Evolutionary conservation across 2,797 vertebrate genomes (phyloP).

Genomic region (Threskiornis aethiopicus): DNA sequence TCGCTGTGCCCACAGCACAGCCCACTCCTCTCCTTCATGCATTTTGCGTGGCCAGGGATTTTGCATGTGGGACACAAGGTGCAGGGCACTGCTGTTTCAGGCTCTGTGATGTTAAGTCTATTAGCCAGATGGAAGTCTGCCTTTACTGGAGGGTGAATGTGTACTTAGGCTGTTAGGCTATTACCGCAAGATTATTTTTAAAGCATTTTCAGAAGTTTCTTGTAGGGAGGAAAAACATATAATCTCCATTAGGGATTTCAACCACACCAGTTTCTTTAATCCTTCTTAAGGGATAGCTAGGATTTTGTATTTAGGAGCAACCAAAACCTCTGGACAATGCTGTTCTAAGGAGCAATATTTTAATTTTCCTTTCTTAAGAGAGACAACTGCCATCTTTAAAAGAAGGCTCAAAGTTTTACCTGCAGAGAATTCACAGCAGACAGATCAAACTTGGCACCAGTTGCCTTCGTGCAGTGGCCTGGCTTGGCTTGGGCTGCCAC

Average conservation of each 20-base stretch:
- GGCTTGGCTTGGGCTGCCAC: rapidly evolving
- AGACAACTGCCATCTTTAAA: neutral
- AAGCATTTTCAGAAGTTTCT: neutral
- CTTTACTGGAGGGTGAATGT: neutral
- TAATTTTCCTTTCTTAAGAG: neutral
- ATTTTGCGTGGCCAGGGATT: neutral
- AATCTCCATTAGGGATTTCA: neutral
- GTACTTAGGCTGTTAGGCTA: neutral
- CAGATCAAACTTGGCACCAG: rapidly evolving
- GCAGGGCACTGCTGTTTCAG: rapidly evolving
- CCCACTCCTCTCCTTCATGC: neutral
- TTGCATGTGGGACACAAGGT: rapidly evolving
- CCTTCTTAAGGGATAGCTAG: neutral
- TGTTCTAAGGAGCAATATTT: neutral
- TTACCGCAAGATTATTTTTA: neutral
- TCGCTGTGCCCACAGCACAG: neutral
- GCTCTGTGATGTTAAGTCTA: neutral
- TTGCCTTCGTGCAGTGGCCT: neutral
- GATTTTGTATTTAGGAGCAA: constrained; percentile 8
- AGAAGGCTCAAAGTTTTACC: neutral
- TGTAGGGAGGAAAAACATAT: neutral
- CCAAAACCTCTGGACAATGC: neutral
- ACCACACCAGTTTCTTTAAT: neutral
- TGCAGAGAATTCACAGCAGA: neutral
- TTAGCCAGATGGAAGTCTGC: neutral